Conservation (phyloP, 2,113 vertebrate genomes). For the Empidonax traillii region DNA sequence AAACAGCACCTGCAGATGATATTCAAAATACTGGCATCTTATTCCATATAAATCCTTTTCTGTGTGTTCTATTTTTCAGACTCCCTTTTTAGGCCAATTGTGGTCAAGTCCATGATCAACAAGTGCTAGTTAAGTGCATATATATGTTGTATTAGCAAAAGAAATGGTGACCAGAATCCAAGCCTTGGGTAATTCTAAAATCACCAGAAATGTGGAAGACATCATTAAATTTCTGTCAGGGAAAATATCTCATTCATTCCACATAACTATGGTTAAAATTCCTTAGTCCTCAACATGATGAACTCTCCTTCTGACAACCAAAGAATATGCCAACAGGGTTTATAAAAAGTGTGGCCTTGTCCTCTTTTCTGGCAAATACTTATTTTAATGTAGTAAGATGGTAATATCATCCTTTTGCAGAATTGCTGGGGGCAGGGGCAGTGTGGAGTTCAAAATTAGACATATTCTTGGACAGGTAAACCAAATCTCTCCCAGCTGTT, state of each 20-base stretch:
- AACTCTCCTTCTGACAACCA: not conserved
- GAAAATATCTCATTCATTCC: not conserved
- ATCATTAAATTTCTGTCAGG: not conserved
- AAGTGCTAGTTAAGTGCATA: not conserved
- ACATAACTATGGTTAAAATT: not conserved
- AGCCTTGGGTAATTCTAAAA: not conserved
- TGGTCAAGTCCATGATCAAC: not conserved
- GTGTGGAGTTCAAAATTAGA: not conserved
- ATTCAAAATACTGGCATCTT: not conserved
- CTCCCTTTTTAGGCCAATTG: not conserved
- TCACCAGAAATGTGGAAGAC: not conserved
- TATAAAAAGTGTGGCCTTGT: not conserved
- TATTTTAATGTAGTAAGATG: not conserved
- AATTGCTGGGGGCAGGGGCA: accelerated
- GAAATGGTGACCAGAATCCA: not conserved
- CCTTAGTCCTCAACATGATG: not conserved
- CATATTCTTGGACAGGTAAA: not conserved
- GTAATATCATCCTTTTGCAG: not conserved
- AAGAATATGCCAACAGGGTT: not conserved
- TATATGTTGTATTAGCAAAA: not conserved
- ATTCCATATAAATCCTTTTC: not conserved
- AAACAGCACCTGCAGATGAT: not conserved
- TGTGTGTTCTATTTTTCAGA: not conserved
- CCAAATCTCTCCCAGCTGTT: not conserved
- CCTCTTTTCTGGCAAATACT: not conserved